Evolutionary conservation across 2,888 invertebrate species (phyloP).

Genomic region (Melipona beecheii): DNA sequence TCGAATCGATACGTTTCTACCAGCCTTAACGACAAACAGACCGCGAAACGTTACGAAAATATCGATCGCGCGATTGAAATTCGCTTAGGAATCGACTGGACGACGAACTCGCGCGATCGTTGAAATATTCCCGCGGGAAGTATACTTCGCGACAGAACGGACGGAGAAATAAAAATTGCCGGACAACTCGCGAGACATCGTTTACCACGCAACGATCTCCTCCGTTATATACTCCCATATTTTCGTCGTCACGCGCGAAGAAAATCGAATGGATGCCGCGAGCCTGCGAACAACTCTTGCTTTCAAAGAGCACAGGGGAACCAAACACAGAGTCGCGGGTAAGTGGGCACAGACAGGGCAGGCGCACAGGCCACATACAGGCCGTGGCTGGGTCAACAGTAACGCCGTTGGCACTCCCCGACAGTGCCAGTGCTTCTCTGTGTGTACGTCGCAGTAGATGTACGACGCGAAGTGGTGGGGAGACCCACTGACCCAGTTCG

Average conservation of each 20-base stretch:
- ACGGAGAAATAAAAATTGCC: background rate
- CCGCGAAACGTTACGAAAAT: background rate
- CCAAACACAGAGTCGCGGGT: conserved; percentile 63
- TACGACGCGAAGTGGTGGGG: conserved; percentile 82
- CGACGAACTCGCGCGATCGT: too few relatives aligned
- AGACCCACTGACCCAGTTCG: conserved; percentile 95
- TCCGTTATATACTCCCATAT: background rate
- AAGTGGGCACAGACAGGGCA: conserved; percentile 67
- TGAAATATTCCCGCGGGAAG: background rate
- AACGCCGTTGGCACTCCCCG: conserved; percentile 83
- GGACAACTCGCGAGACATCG: background rate
- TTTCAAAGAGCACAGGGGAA: conserved; percentile 72
- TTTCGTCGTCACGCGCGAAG: conserved; percentile 42
- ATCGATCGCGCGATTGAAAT: background rate
- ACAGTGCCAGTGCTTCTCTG: conserved; percentile 72
- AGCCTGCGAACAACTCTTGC: conserved; percentile 73
- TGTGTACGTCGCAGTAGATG: conserved; percentile 67
- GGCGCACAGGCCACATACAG: conserved; percentile 66
- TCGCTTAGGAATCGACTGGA: too few relatives aligned
- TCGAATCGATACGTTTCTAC: conserved; percentile 18
- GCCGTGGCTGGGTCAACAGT: conserved; percentile 81
- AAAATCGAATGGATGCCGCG: conserved; percentile 43
- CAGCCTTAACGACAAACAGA: background rate
- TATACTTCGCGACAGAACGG: too few relatives aligned
- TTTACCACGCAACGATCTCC: too few relatives aligned